Percentiles rank a stretch among this genome's conserved stretches.
phyloP scores from a whole-genome alignment of 2,797 vertebrate species.

The Sylvilagus floridanus region DNA sequence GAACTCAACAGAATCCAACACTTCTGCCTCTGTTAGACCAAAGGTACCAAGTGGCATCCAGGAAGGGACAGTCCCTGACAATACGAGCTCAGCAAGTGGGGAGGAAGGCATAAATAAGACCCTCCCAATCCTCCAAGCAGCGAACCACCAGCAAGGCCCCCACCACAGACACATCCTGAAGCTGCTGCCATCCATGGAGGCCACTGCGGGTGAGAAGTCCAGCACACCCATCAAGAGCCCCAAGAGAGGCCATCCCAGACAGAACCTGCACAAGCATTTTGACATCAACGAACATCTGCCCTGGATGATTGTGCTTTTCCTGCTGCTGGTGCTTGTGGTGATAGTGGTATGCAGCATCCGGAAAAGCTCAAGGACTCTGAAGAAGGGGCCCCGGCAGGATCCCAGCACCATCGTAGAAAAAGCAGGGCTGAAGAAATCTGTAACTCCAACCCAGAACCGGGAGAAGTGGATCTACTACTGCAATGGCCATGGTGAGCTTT shows the following conservation, averaged over 20 bases:
- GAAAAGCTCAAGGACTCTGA: conserved; percentile 95
- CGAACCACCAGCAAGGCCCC: conserved; percentile 83
- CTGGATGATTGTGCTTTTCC: conserved; percentile 98
- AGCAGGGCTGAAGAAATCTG: conserved; percentile 94
- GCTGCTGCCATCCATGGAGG: conserved; percentile 86
- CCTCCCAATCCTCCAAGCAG: conserved; percentile 54
- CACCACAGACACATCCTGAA: conserved; percentile 88
- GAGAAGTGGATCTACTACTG: conserved; percentile 98
- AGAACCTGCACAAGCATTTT: conserved; percentile 92
- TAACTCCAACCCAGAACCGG: conserved; percentile 88
- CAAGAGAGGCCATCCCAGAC: conserved; percentile 91
- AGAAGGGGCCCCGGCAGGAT: conserved; percentile 96
- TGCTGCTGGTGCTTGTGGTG: conserved; percentile 95
- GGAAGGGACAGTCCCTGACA: conserved; percentile 80
- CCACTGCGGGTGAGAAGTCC: conserved; percentile 85
- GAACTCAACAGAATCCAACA: conserved; percentile 86
- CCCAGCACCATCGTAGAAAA: conserved; percentile 97
- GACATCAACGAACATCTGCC: conserved; percentile 99
- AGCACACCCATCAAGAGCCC: conserved; percentile 89
- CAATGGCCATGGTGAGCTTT: conserved; percentile 95
- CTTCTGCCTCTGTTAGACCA: conserved; percentile 83
- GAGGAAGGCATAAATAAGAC: conserved; percentile 72
- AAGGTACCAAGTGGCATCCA: conserved; percentile 65
- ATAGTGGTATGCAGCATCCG: conserved; percentile 97
- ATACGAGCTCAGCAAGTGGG: conserved; percentile 81